Evolutionary conservation across 2,888 invertebrate species (phyloP), one percentile per base, ranked within the genome.

Genomic region (Oligia latruncula): DNA sequence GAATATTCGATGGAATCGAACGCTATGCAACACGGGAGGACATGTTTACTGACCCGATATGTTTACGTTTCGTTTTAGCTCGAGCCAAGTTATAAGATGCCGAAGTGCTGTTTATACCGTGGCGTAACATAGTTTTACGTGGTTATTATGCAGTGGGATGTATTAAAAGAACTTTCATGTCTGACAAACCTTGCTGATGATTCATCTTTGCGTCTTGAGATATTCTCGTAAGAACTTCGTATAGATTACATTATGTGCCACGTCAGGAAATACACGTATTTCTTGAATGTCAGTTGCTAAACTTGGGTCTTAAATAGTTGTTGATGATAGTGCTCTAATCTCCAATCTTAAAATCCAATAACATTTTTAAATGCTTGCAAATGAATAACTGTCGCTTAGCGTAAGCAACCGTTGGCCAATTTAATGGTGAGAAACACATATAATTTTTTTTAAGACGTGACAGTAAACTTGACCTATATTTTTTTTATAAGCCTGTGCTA

Each of bases 81-180:
- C 11, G 62, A 68, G 80, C 62, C 80, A 81, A 64, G 85, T 49
- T 64, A 29, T 40, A 84, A 84, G 85, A 80, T 55, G n/a, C n/a
- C 81, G 23, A 58, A 60, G n/a, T 17, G 17, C 23, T 20, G 2
- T 46, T 52, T 23, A 80, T 11, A 64, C 62, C 80, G 29, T 49
- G 0, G 23, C 64, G 62, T 84, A 64, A 43, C 64, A 4, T 20
- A 4, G 6, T 20, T 17, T 11, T 4, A 17, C 17, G 17, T 17
- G 0, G 17, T 40, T n/a, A 0, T 29, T 35, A 52, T 52, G 52
- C 2, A 40, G 15, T 55, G 35, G 8, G 0, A 0, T 52, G 20
- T 20, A 6, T 70, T 70, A 43, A 43, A 9, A 43, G 9, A 3
- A 4, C 49, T 20, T 23, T 15, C 9, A 52, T 9, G 35, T 23